Base-by-base conservation (phyloP, 2,113 vertebrate genomes). In the Gallinago paraguaiae region DNA sequence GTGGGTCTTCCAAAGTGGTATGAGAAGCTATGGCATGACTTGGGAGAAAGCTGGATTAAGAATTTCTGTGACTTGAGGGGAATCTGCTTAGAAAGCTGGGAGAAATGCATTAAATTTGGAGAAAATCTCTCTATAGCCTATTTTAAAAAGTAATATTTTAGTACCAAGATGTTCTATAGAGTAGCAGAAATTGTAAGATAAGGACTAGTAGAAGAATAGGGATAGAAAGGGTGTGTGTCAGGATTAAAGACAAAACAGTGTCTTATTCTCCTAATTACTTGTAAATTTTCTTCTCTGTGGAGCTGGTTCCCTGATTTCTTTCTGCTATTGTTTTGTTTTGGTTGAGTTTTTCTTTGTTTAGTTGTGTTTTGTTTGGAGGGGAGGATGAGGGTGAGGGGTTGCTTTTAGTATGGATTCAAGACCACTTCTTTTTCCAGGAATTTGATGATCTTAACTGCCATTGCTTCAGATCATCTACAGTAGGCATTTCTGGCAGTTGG, bases 371-470 rank as follows among this genome's bases (percentile, higher is more conserved):
- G 6, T 67, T 61, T 39, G 5, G 39, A 54, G 53, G 4, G 6
- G 1, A 2, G 4, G 6, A 11, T 28, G 43, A 64, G 48, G 46
- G 4, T 0, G 6, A 71, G 15, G 3, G 0, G 6, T 28, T 54
- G 4, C 23, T 53, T 45, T 83, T 37, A 56, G 3, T 31, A 11
- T 24, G 17, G 11, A 37, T 77, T 71, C 23, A 60, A 37, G 45
- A 20, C 25, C 27, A 33, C 5, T 39, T 50, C 31, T 90, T 24
- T 59, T 50, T 31, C 31, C 31, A 43, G 5, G 15, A 13, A 28
- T 61, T 7, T 54, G 48, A 17, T 4, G 1, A 19, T 57, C 10
- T 59, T 39, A 33, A 7, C 9, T 82, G 4, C 22, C 6, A 1
- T 33, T 51, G 53, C 50, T 82, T 75, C 43, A 60, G 31, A 45